Evolutionary conservation across 2,113 vertebrate species (phyloP).

Genomic region (Arenaria interpres): DNA sequence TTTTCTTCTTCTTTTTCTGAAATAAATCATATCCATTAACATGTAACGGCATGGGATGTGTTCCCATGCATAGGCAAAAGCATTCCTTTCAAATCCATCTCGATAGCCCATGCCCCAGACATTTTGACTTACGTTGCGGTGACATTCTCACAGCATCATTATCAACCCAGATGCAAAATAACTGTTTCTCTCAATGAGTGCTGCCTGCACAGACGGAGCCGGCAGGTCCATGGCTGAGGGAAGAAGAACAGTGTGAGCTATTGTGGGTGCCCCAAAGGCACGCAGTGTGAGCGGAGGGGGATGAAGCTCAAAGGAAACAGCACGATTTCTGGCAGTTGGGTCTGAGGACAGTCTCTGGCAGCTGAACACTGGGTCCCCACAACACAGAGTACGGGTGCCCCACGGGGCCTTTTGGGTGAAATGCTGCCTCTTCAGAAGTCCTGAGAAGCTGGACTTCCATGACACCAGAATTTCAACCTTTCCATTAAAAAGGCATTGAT

Average conservation of each 20-base stretch:
- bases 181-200: not conserved
- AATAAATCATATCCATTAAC: not conserved
- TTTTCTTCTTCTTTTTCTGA: not conserved
- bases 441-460: not conserved
- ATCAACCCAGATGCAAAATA: not conserved
- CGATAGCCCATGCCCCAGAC: not conserved
- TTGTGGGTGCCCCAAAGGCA: fast-evolving
- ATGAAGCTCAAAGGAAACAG: not conserved
- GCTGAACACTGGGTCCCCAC: not conserved
- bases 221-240: not conserved
- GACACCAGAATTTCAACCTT: not conserved
- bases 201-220: not conserved
- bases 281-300: not conserved
- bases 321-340: not conserved
- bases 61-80: not conserved
- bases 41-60: not conserved
- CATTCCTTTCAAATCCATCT: not conserved
- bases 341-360: not conserved
- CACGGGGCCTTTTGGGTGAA: not conserved
- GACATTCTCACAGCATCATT: not conserved
- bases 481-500: not conserved
- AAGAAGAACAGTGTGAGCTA: not conserved
- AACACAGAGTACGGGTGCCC: fast-evolving
- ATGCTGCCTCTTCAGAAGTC: not conserved
- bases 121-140: not conserved